Evolutionary conservation across 2,113 vertebrate genomes (phyloP).

Genomic region (Leptodactylus fuscus): DNA sequence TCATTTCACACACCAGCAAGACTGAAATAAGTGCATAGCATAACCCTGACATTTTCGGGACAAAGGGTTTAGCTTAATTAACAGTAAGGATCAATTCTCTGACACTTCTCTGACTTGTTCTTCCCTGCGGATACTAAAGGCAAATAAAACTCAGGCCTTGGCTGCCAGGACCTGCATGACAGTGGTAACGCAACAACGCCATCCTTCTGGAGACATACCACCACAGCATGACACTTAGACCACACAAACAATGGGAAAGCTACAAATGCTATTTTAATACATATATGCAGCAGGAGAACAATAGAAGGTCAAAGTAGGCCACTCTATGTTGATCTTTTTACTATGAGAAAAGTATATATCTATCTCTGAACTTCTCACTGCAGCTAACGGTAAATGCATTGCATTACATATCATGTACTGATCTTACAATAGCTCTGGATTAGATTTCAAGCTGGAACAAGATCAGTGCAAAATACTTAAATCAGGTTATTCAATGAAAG

Average conservation of each 20-base stretch:
- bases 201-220: background rate
- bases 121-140: background rate
- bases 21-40: background rate
- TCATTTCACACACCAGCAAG: background rate
- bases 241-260: background rate
- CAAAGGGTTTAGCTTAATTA: slow-evolving; percentile 40
- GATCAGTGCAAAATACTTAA: too few species aligned
- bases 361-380: too few species aligned
- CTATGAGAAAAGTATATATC: too few species aligned
- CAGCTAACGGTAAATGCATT: too few species aligned
- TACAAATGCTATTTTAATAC: background rate
- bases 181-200: background rate
- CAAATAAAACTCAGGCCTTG: slow-evolving; percentile 9
- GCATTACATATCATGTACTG: too few species aligned
- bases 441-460: too few species aligned
- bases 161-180: background rate
- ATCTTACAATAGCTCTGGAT: too few species aligned
- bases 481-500: too few species aligned
- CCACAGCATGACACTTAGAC: background rate
- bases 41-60: slow-evolving; percentile 29
- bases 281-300: too few species aligned
- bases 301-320: too few species aligned
- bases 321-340: too few species aligned
- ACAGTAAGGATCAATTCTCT: slow-evolving; percentile 32
- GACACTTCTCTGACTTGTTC: slow-evolving; percentile 1